A percentile compares a stretch with the other conserved stretches of the same genome.
Conservation (phyloP, 2,888 invertebrate genomes). For the Thymelicus sylvestris region DNA sequence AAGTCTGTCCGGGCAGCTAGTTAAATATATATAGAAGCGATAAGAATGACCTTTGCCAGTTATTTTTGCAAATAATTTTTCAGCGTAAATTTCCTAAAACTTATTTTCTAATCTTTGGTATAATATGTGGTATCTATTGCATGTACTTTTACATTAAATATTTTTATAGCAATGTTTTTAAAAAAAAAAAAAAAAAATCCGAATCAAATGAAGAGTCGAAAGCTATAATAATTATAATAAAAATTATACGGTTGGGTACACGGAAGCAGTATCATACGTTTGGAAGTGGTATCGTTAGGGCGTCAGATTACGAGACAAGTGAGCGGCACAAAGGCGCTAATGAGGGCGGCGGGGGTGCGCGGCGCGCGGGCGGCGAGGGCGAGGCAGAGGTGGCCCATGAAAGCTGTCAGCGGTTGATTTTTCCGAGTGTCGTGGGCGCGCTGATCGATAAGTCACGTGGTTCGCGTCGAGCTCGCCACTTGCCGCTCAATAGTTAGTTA, state of each 20-base stretch:
- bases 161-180: not conserved
- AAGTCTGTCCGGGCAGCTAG: no score
- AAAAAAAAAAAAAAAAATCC: not conserved
- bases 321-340: slow-evolving; percentile 83
- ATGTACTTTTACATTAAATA: no score
- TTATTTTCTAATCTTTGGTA: no score
- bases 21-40: no score
- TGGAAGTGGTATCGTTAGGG: slow-evolving; percentile 76
- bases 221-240: slow-evolving; percentile 32
- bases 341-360: slow-evolving; percentile 68
- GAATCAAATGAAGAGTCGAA: slow-evolving; percentile 1
- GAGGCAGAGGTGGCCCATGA: slow-evolving; percentile 71
- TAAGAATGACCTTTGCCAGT: no score
- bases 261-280: slow-evolving; percentile 61
- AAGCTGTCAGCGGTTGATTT: slow-evolving; percentile 85
- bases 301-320: slow-evolving; percentile 80
- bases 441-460: slow-evolving; percentile 85
- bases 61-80: no score
- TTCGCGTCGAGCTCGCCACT: slow-evolving; percentile 59
- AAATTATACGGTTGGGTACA: slow-evolving; percentile 46
- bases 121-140: no score
- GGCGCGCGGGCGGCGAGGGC: slow-evolving; percentile 47
- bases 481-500: slow-evolving; percentile 61
- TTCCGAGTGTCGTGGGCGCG: slow-evolving; percentile 83
- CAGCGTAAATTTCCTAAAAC: no score